Evolutionary conservation across 1,140 invertebrate species (phyloP).

Genomic region (Himalopsyche phryganea): DNA sequence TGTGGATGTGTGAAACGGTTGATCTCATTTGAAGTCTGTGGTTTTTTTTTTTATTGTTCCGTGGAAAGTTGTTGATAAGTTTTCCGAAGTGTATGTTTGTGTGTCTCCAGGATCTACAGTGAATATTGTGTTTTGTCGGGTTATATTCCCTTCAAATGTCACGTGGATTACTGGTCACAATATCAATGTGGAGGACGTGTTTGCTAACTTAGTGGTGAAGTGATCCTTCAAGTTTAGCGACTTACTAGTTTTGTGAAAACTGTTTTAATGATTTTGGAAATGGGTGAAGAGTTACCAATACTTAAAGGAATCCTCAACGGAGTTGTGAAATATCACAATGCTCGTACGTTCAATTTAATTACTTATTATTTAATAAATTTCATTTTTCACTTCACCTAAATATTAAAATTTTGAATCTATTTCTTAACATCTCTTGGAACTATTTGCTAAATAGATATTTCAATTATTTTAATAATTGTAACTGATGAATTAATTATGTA

Average conservation of each 20-base stretch:
- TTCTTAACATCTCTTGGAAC: no score
- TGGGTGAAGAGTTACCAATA: constrained; percentile 84
- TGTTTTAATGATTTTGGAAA: constrained; percentile 55
- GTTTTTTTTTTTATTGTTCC: background rate
- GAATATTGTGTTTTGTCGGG: constrained; percentile 3
- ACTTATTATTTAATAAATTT: background rate
- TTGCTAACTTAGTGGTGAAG: constrained; percentile 11
- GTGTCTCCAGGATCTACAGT: constrained; percentile 8
- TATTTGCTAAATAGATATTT: no score
- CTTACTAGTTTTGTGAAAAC: constrained; percentile 22
- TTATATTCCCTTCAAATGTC: constrained; percentile 14
- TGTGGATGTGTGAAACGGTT: constrained; percentile 6
- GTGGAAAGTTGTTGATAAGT: background rate
- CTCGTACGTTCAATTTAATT: constrained; percentile 68
- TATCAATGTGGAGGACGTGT: constrained; percentile 11
- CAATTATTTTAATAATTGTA: no score
- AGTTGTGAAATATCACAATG: constrained; percentile 84
- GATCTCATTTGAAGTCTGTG: constrained; percentile 16
- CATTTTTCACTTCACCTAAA: background rate
- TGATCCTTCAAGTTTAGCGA: constrained; percentile 3
- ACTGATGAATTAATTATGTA: no score
- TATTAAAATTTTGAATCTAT: no score
- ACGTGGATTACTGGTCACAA: constrained; percentile 1
- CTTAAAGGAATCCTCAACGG: constrained; percentile 84
- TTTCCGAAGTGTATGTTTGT: constrained; percentile 1